phyloP scores from a whole-genome alignment of 1,140 invertebrate genomes.

The Camponotus vicinus region DNA sequence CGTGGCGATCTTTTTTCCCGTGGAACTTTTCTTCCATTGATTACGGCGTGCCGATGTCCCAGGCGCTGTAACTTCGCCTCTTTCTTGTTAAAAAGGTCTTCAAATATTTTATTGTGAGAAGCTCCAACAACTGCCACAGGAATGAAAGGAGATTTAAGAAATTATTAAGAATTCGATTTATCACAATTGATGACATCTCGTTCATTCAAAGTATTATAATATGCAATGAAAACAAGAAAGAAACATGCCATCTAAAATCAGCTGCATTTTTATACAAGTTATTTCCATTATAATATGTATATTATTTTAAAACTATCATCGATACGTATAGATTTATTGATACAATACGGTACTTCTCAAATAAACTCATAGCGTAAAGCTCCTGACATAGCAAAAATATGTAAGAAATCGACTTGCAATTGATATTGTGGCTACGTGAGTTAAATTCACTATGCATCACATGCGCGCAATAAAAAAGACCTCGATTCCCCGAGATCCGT shows the following conservation, averaged over 20 bases:
- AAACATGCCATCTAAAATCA: neutral
- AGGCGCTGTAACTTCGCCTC: constrained; percentile 51
- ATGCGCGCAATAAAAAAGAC: constrained; percentile 9
- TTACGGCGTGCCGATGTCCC: constrained; percentile 62
- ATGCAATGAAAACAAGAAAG: no score
- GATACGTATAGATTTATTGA: neutral
- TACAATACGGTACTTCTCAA: neutral
- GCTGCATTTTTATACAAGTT: neutral
- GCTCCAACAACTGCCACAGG: neutral
- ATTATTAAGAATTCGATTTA: constrained; percentile 43
- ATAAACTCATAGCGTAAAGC: neutral
- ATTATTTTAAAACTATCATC: neutral
- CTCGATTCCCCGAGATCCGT: constrained; percentile 45
- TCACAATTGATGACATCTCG: constrained; percentile 11
- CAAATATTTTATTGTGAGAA: constrained; percentile 53
- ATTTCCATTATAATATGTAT: neutral
- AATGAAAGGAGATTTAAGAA: constrained; percentile 28
- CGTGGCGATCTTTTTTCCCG: constrained; percentile 59
- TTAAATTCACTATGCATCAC: constrained; percentile 54
- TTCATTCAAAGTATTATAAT: neutral
- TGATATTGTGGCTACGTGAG: constrained; percentile 56
- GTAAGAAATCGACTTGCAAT: constrained; percentile 32
- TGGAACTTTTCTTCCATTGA: constrained; percentile 63
- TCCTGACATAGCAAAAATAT: neutral
- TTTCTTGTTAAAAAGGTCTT: constrained; percentile 55